These are phyloP conservation scores for Takifugu flavidus DNA, from an alignment of 2,113 vertebrate genomes.

Conservation along the genomic window DNA sequence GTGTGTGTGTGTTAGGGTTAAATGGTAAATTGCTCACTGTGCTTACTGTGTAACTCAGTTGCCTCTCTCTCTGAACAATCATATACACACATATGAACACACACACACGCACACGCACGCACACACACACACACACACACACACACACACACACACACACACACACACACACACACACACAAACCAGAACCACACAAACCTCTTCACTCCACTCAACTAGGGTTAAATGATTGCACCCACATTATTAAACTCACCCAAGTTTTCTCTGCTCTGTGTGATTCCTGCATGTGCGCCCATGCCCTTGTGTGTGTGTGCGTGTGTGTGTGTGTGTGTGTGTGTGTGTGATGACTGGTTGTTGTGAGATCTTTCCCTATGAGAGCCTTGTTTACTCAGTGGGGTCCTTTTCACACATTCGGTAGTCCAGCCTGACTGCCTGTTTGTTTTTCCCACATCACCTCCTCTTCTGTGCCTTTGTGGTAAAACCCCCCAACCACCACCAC, in stretches of 20 bases:
- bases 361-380: conserved; percentile 71
- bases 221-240: conserved; percentile 74
- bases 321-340: conserved; percentile 42
- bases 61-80: conserved; percentile 28
- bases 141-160: conserved; percentile 5
- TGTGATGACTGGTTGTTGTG: conserved; percentile 69
- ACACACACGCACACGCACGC: conserved; percentile 35
- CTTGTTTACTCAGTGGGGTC: conserved; percentile 76
- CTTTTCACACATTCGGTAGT: conserved; percentile 87
- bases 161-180: neutral
- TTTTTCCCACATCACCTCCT: conserved; percentile 97
- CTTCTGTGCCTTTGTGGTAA: conserved; percentile 87
- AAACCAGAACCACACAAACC: conserved; percentile 54
- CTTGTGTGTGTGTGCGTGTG: conserved; percentile 45
- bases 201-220: conserved; percentile 69
- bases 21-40: conserved; percentile 43
- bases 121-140: neutral
- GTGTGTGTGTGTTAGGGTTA: conserved; percentile 62
- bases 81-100: no score
- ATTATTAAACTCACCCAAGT: conserved; percentile 71
- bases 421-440: conserved; percentile 87
- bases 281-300: conserved; percentile 39
- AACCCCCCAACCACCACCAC: conserved; percentile 39
- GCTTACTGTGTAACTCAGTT: conserved; percentile 62
- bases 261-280: conserved; percentile 46